Conservation (phyloP, 2,888 invertebrate genomes). For the Flexamia atlantica region DNA sequence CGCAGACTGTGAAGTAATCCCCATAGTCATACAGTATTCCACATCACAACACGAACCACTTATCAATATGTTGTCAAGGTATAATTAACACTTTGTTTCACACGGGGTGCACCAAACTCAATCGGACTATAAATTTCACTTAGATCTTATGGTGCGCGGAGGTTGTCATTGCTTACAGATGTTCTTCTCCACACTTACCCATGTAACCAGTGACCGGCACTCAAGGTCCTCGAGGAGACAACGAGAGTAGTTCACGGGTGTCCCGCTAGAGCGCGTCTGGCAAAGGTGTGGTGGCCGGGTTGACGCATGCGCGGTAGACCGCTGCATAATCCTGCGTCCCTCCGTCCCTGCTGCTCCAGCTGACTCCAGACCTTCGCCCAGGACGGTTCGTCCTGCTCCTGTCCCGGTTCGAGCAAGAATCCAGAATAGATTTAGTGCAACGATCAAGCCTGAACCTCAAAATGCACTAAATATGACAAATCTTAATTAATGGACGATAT, state of each 20-base stretch:
- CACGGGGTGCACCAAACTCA: background rate
- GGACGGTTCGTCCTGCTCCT: background rate
- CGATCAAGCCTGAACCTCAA: no score
- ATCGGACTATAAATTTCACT: background rate
- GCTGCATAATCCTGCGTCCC: background rate
- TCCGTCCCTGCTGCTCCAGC: background rate
- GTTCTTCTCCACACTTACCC: no score
- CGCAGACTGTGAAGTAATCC: background rate
- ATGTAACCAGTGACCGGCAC: background rate
- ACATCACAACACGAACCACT: conserved; percentile 1
- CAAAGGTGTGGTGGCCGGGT: conserved; percentile 27
- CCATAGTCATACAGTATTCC: background rate
- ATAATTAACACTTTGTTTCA: no score
- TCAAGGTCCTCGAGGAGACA: background rate
- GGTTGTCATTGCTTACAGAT: background rate
- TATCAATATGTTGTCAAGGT: no score
- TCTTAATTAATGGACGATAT: no score
- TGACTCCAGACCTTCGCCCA: background rate
- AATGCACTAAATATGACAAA: no score
- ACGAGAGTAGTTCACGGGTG: background rate
- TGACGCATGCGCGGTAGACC: background rate
- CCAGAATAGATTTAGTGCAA: no score
- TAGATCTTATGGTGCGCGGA: background rate
- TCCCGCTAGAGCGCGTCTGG: background rate
- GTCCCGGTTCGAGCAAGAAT: no score